A percentile compares a stretch with the other conserved stretches of the same genome.
phyloP scores from a whole-genome alignment of 2,888 invertebrate genomes.

The Aromia moschata region DNA sequence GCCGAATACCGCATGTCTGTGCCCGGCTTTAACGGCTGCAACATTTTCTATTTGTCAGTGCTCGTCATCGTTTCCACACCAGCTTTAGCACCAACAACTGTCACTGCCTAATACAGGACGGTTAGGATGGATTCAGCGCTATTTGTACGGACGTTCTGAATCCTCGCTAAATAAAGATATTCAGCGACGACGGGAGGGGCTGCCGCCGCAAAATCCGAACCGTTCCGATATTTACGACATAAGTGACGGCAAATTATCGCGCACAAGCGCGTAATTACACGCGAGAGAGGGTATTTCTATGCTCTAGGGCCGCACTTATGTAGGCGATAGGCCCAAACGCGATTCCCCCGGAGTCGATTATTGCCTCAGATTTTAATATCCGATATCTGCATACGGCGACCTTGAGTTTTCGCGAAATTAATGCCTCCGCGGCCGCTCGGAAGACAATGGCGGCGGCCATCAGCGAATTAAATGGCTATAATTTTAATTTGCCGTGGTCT shows the following conservation, averaged over 20 bases:
- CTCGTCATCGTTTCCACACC: too few relatives aligned
- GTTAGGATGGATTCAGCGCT: too few relatives aligned
- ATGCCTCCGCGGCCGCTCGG: constrained; percentile 23
- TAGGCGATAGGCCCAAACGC: constrained; percentile 47
- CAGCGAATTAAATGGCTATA: constrained; percentile 35
- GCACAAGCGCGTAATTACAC: constrained; percentile 42
- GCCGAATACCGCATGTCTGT: too few relatives aligned
- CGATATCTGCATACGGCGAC: constrained; percentile 40
- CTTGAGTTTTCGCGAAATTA: constrained; percentile 36
- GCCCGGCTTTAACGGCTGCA: too few relatives aligned
- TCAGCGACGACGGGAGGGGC: too few relatives aligned
- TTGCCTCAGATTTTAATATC: constrained; percentile 47
- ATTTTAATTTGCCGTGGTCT: constrained; percentile 35
- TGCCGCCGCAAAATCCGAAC: too few relatives aligned
- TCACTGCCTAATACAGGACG: too few relatives aligned
- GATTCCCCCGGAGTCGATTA: constrained; percentile 51
- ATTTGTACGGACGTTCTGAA: too few relatives aligned
- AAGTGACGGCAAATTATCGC: constrained; percentile 40
- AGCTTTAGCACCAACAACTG: too few relatives aligned
- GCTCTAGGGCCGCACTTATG: constrained; percentile 46
- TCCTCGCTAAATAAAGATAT: too few relatives aligned
- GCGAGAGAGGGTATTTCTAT: constrained; percentile 35
- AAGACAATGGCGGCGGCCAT: constrained; percentile 33
- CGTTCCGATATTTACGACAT: constrained; percentile 43
- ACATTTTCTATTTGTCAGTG: too few relatives aligned